A percentile compares a stretch with the other conserved stretches of the same genome.
Evolutionary conservation across 1,140 invertebrate species (phyloP).

Genomic region (Drosophila albomicans): DNA sequence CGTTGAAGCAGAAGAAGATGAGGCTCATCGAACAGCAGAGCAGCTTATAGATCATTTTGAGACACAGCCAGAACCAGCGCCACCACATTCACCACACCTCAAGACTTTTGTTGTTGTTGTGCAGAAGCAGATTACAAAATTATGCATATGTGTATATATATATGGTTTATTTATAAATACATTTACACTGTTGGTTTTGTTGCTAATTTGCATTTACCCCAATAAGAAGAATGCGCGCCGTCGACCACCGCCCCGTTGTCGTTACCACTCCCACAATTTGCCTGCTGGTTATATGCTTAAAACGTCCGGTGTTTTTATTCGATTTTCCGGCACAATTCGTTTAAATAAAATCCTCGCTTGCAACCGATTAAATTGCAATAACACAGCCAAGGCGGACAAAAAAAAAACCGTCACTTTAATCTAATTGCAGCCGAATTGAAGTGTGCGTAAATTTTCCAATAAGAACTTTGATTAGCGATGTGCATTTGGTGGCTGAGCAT

Average conservation of each 20-base stretch:
- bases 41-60: slow-evolving; percentile 83
- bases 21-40: slow-evolving; percentile 73
- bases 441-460: slow-evolving; percentile 55
- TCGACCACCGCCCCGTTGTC: slow-evolving; percentile 45
- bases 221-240: slow-evolving; percentile 61
- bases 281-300: not conserved
- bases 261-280: slow-evolving; percentile 49
- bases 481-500: not conserved
- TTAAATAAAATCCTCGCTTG: not conserved
- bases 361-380: not conserved
- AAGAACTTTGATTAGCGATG: slow-evolving; percentile 47
- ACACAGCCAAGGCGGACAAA: slow-evolving; percentile 6
- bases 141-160: not conserved
- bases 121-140: slow-evolving; percentile 13
- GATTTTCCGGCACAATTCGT: not conserved
- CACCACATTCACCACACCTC: slow-evolving; percentile 80
- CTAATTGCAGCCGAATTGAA: slow-evolving; percentile 33
- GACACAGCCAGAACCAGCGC: slow-evolving; percentile 67
- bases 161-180: slow-evolving; percentile 60
- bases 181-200: slow-evolving; percentile 28
- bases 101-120: slow-evolving; percentile 32
- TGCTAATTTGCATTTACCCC: slow-evolving; percentile 55
- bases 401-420: slow-evolving; percentile 27
- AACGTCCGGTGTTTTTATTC: not conserved
- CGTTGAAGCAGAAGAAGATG: slow-evolving; percentile 79